Conservation (phyloP, 23 tunicate species). For the Styela plicata region DNA sequence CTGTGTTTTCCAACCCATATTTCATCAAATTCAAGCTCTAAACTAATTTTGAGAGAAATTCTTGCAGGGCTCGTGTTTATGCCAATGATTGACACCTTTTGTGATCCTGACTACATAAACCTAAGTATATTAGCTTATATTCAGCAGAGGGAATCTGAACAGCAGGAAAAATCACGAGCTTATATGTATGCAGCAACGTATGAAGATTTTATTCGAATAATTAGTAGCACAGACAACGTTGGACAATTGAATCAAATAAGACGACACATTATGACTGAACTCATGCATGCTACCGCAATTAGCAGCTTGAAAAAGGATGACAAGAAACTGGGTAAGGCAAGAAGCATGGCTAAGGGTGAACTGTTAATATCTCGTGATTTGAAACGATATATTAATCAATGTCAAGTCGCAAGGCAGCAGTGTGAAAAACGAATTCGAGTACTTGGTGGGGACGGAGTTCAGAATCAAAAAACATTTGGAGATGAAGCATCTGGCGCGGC, state of each 20-base stretch:
- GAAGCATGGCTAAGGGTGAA: slow-evolving; percentile 91
- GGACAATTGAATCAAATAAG: slow-evolving; percentile 52
- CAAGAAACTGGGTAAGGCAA: slow-evolving; percentile 75
- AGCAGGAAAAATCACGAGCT: slow-evolving; percentile 63
- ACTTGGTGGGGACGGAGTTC: not conserved
- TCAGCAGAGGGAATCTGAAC: slow-evolving; percentile 33
- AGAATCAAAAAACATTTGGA: not conserved
- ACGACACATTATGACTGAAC: slow-evolving; percentile 73
- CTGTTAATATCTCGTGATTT: slow-evolving; percentile 62
- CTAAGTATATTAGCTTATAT: slow-evolving; percentile 57
- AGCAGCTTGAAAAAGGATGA: slow-evolving; percentile 71
- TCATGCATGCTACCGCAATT: slow-evolving; percentile 89
- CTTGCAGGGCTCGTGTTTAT: slow-evolving; percentile 64
- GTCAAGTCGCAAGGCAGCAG: slow-evolving; percentile 90
- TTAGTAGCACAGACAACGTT: slow-evolving; percentile 64
- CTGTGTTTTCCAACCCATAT: slow-evolving; percentile 63
- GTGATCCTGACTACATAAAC: slow-evolving; percentile 88
- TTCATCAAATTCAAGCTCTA: slow-evolving; percentile 55
- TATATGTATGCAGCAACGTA: slow-evolving; percentile 92
- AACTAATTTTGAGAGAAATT: slow-evolving; percentile 73
- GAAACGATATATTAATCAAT: slow-evolving; percentile 84
- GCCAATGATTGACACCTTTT: slow-evolving; percentile 57
- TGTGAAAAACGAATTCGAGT: slow-evolving; percentile 74
- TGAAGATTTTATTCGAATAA: slow-evolving; percentile 86
- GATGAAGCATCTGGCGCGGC: not conserved